Conservation (phyloP, 2,113 vertebrate genomes). For the Hydrochoerus hydrochaeris region DNA sequence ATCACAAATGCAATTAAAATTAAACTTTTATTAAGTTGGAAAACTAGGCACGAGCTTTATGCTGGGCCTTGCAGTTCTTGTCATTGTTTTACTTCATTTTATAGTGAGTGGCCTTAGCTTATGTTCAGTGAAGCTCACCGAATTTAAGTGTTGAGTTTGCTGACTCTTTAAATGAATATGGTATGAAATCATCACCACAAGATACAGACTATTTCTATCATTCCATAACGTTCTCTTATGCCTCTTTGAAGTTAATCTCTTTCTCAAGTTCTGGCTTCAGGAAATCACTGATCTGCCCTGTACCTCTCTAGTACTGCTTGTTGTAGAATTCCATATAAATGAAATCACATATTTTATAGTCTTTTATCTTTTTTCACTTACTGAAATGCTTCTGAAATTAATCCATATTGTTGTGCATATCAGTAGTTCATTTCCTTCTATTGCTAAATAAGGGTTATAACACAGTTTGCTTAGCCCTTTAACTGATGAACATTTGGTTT, state of each 20-base stretch:
- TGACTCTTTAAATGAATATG: neutral
- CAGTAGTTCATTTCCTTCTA: neutral
- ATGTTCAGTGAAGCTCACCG: neutral
- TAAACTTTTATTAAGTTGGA: conserved; percentile 16
- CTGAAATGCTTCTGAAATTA: neutral
- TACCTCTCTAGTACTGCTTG: neutral
- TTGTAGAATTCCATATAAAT: conserved; percentile 42
- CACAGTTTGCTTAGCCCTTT: neutral
- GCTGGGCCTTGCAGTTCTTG: neutral
- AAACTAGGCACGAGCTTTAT: neutral
- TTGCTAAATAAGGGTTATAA: neutral
- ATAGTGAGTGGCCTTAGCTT: neutral
- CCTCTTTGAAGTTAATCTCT: neutral
- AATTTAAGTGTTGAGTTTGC: neutral
- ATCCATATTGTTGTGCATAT: neutral
- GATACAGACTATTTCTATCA: neutral
- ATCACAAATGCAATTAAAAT: conserved; percentile 7
- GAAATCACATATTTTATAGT: neutral
- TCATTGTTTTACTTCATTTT: neutral
- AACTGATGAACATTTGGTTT: conserved; percentile 37
- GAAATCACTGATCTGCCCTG: neutral
- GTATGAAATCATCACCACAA: neutral
- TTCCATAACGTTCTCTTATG: neutral
- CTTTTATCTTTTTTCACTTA: conserved; percentile 48
- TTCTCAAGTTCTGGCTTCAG: neutral